These are phyloP conservation scores for Aplysina aerophoba DNA, from an alignment of 37 sponge, comb jelly and placozoan species.

Conservation along the genomic window DNA sequence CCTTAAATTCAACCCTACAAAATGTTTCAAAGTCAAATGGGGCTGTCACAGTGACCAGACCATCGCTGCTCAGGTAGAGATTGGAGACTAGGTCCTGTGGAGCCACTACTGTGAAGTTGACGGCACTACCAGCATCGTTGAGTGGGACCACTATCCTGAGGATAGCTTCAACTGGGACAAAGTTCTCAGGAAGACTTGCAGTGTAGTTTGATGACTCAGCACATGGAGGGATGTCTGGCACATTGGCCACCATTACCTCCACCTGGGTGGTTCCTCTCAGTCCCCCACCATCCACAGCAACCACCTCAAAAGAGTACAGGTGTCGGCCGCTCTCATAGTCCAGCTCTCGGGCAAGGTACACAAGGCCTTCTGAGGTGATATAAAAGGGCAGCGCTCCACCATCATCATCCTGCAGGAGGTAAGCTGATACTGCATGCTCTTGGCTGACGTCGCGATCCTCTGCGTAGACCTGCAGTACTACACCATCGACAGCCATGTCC, in stretches of 20 bases:
- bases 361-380: slow-evolving; percentile 27
- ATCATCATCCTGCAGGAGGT: not conserved
- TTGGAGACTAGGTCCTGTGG: slow-evolving; percentile 14
- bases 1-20: not conserved
- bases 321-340: slow-evolving; percentile 57
- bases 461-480: slow-evolving; percentile 34
- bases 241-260: slow-evolving; percentile 40
- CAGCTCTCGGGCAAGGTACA: slow-evolving; percentile 22
- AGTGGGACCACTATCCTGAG: slow-evolving; percentile 31
- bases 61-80: slow-evolving; percentile 10
- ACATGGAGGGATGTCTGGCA: slow-evolving; percentile 55
- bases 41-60: not conserved
- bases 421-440: not conserved
- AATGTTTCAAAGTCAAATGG: slow-evolving; percentile 60
- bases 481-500: slow-evolving; percentile 8
- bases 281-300: slow-evolving; percentile 57
- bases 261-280: slow-evolving; percentile 34
- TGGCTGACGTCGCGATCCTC: slow-evolving; percentile 39
- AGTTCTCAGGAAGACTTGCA: slow-evolving; percentile 54
- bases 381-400: slow-evolving; percentile 57
- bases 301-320: slow-evolving; percentile 45
- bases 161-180: slow-evolving; percentile 35
- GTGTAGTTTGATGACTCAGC: slow-evolving; percentile 11
- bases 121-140: slow-evolving; percentile 43
- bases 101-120: not conserved